These are phyloP conservation scores for Rhombomys opimus DNA, from an alignment of 2,113 vertebrate species.

Conservation along the genomic window DNA sequence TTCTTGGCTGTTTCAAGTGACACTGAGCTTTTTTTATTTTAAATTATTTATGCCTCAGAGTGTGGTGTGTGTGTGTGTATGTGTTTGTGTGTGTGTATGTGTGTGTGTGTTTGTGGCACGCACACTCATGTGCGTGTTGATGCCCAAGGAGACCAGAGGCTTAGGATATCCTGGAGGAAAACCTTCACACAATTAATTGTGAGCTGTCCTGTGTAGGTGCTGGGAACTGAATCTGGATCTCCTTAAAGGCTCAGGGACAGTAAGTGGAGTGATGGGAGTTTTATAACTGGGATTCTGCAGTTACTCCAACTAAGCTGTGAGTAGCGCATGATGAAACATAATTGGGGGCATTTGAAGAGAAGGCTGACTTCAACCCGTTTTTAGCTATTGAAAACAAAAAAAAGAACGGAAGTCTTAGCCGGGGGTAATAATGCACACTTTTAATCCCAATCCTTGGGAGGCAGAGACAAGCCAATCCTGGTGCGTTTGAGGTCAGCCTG, in stretches of 20 bases:
- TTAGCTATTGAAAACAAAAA: not conserved
- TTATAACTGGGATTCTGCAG: not conserved
- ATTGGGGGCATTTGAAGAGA: not conserved
- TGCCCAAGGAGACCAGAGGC: not conserved
- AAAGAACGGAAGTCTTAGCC: not conserved
- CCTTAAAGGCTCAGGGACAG: not conserved
- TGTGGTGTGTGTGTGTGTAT: not conserved
- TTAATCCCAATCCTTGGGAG: not conserved
- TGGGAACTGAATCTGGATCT: not conserved
- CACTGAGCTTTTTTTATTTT: conserved; percentile 13
- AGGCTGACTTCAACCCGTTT: not conserved
- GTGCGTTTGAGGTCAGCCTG: not conserved
- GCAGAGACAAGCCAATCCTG: not conserved
- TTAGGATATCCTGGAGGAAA: not conserved
- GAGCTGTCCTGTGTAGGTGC: not conserved
- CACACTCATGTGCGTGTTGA: too few species aligned
- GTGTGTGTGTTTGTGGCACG: not conserved
- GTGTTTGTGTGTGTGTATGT: not conserved
- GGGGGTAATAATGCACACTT: not conserved
- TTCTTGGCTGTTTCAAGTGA: not conserved
- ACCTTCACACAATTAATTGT: not conserved
- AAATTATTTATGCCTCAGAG: not conserved
- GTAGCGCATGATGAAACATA: not conserved
- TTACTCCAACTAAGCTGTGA: not conserved
- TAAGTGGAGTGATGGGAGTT: not conserved